phyloP scores from a whole-genome alignment of 2,797 vertebrate species.

The Taeniopygia guttata region DNA sequence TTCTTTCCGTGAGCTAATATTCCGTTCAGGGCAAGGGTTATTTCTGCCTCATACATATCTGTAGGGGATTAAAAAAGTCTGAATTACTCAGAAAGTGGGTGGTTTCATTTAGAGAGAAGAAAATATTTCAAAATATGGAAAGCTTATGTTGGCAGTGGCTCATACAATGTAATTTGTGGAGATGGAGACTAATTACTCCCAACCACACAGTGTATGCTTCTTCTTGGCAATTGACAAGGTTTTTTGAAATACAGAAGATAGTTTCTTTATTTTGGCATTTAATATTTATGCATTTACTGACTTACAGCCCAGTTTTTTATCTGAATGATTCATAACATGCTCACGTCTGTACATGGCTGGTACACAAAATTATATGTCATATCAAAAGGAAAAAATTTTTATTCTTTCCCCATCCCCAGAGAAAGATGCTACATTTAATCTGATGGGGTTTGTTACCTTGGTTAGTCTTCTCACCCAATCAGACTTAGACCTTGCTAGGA shows the following conservation, averaged over 20 bases:
- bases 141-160: slow-evolving; percentile 61
- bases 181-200: slow-evolving; percentile 45
- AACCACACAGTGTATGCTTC: slow-evolving; percentile 22
- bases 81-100: slow-evolving; percentile 60
- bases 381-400: background rate
- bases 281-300: slow-evolving; percentile 44
- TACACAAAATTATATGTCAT: background rate
- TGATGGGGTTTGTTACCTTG: slow-evolving; percentile 6
- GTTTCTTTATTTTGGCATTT: slow-evolving; percentile 47
- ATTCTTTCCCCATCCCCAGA: background rate
- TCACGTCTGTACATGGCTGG: background rate
- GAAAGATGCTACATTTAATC: slow-evolving; percentile 30
- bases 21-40: background rate
- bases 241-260: slow-evolving; percentile 12
- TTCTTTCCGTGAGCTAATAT: slow-evolving; percentile 58
- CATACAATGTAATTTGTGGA: slow-evolving; percentile 43
- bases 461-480: slow-evolving; percentile 16
- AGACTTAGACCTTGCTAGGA: slow-evolving; percentile 25
- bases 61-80: slow-evolving; percentile 36
- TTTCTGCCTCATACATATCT: slow-evolving; percentile 43
- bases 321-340: slow-evolving; percentile 2
- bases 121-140: slow-evolving; percentile 63
- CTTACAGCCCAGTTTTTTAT: slow-evolving; percentile 19
- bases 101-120: slow-evolving; percentile 57
- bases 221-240: slow-evolving; percentile 30